Conservation (phyloP, 1,140 invertebrate species). For the Arctopsyche grandis region DNA sequence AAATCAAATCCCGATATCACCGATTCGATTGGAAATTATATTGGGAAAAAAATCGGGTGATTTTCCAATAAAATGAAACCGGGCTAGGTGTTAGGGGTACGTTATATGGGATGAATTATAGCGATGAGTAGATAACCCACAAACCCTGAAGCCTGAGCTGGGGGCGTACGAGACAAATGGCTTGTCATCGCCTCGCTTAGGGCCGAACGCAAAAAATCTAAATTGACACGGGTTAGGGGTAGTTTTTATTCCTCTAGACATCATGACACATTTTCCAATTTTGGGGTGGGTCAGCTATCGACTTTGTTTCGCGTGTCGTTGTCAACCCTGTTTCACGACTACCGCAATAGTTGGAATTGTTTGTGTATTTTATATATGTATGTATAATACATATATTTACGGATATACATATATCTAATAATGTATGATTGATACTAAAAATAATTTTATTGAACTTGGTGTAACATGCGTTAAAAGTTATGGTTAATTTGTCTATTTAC, state of each 20-base stretch:
- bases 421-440: no score
- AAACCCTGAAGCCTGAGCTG: neutral
- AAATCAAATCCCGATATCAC: no score
- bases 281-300: neutral
- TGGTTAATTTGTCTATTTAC: no score
- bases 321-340: neutral
- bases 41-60: no score
- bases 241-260: neutral
- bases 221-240: conserved; percentile 19
- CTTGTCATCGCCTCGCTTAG: conserved; percentile 1
- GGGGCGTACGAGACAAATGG: conserved; percentile 4
- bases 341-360: neutral
- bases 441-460: no score
- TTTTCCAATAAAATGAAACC: neutral
- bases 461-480: no score
- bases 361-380: neutral
- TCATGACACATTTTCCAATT: neutral
- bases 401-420: no score
- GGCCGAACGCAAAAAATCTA: conserved; percentile 5
- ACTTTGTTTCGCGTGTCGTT: neutral
- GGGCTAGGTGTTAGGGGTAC: neutral
- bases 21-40: no score
- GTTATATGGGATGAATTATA: conserved; percentile 11
- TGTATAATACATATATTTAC: no score
- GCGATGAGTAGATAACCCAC: conserved; percentile 17